Percentiles rank a stretch among this genome's conserved stretches.
Evolutionary conservation across 2,888 invertebrate species (phyloP).

Genomic region (Cinara cedri): DNA sequence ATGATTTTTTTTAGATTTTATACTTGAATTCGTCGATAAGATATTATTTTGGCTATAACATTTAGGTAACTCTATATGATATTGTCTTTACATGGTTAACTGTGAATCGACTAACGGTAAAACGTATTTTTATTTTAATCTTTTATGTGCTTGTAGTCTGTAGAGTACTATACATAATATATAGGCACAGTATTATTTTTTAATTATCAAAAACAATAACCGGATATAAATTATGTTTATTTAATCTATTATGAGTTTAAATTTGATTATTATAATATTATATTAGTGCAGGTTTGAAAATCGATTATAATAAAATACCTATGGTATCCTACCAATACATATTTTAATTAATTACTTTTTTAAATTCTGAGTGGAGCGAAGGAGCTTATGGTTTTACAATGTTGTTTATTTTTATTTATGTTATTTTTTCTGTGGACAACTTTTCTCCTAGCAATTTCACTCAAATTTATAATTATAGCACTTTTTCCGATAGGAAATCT

Average conservation of each 20-base stretch:
- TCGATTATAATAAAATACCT: too few relatives aligned
- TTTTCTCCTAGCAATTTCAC: too few relatives aligned
- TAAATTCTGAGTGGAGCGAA: too few relatives aligned
- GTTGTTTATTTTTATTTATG: too few relatives aligned
- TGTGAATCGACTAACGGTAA: slow-evolving; percentile 23
- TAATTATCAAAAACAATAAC: background rate
- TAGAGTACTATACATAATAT: too few relatives aligned
- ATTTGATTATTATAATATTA: background rate
- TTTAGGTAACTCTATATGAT: slow-evolving; percentile 33
- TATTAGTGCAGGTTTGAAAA: too few relatives aligned
- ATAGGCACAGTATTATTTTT: background rate
- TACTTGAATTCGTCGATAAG: background rate
- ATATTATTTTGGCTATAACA: background rate
- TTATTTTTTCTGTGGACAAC: too few relatives aligned
- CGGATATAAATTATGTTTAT: background rate
- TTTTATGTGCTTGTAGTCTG: background rate
- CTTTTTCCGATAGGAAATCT: too few relatives aligned
- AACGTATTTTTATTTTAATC: slow-evolving; percentile 1
- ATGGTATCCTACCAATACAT: too few relatives aligned
- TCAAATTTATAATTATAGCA: too few relatives aligned
- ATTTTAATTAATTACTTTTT: too few relatives aligned
- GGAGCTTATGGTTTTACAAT: too few relatives aligned
- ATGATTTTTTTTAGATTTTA: background rate
- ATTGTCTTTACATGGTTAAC: slow-evolving; percentile 31
- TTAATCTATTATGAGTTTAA: background rate